Percentiles rank a stretch among this genome's conserved stretches.
Evolutionary conservation across 2,888 invertebrate species (phyloP).

Genomic region (Synergus japonicus): DNA sequence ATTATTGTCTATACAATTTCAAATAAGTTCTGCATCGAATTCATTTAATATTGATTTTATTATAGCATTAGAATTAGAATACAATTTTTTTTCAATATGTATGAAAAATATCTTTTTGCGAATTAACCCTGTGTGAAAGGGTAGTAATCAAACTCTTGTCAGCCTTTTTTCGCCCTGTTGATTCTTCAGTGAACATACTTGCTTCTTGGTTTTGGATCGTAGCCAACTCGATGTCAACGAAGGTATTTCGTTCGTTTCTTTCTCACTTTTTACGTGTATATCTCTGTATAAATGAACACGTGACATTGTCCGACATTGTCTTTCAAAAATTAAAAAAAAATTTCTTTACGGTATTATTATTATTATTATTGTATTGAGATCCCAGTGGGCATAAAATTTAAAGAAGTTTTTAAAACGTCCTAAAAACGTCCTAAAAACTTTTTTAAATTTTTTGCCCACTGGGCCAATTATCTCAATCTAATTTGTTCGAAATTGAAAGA

Average conservation of each 20-base stretch:
- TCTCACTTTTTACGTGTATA: slow-evolving; percentile 19
- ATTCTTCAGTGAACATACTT: slow-evolving; percentile 33
- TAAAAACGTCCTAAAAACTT: too few species aligned
- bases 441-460: too few species aligned
- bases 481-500: background rate
- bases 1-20: background rate
- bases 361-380: too few species aligned
- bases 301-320: slow-evolving; percentile 1
- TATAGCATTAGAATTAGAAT: background rate
- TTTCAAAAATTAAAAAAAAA: too few species aligned
- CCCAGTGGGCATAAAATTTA: too few species aligned
- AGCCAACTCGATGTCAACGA: slow-evolving; percentile 36
- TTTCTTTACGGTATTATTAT: too few species aligned
- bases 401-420: too few species aligned
- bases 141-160: slow-evolving; percentile 38
- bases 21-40: too few species aligned
- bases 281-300: background rate
- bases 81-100: background rate
- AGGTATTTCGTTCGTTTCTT: slow-evolving; percentile 24
- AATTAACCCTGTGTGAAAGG: slow-evolving; percentile 27
- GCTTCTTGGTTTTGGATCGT: slow-evolving; percentile 24
- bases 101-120: background rate
- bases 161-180: slow-evolving; percentile 33
- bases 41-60: background rate
- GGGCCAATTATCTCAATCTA: too few species aligned